phyloP scores from a whole-genome alignment of 1,140 invertebrate species.

The Heliconius congener region DNA sequence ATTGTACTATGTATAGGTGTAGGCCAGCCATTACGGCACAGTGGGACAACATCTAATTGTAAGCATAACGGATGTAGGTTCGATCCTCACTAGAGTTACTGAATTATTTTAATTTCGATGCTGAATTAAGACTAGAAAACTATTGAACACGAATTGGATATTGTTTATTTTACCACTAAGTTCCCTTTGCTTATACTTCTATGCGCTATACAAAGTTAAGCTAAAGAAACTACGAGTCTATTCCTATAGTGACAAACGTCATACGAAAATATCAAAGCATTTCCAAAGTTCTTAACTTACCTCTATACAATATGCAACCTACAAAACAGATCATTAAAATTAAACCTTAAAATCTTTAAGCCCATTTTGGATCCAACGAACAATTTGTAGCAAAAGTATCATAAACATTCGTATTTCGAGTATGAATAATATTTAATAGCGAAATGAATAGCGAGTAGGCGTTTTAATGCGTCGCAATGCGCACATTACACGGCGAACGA shows the following conservation, averaged over 20 bases:
- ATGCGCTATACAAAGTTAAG: no score
- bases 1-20: not conserved
- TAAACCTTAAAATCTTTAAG: constrained; percentile 9
- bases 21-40: no score
- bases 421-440: constrained; percentile 52
- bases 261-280: no score
- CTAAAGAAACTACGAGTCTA: no score
- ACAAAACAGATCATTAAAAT: constrained; percentile 7
- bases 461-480: constrained; percentile 54
- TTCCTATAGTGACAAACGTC: not conserved
- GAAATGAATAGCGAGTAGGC: constrained; percentile 57
- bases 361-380: constrained; percentile 28
- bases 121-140: no score
- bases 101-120: no score
- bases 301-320: not conserved
- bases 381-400: constrained; percentile 34
- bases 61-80: no score
- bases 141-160: no score
- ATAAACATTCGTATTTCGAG: constrained; percentile 37
- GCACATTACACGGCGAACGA: constrained; percentile 47
- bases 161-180: no score
- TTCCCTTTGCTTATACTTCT: no score
- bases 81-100: no score
- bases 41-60: no score
- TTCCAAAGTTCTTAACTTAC: not conserved